Evolutionary conservation across 2,888 invertebrate genomes (phyloP), one percentile per base, ranked within the genome.

Genomic region (Cantharis lateralis): DNA sequence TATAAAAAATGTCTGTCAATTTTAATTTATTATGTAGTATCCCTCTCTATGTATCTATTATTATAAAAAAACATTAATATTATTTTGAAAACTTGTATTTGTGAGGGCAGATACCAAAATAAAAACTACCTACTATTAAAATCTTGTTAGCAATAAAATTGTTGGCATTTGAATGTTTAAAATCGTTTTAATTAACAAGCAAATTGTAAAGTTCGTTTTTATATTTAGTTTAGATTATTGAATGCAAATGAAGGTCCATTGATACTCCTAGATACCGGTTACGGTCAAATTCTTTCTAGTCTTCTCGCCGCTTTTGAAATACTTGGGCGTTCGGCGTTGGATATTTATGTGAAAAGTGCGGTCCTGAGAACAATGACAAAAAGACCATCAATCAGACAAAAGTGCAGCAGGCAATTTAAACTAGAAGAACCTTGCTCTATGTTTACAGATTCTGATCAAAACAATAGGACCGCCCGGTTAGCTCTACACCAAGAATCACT

Each of bases 371-470:
- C 81, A 80, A 81, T 83, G 83, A 83, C 84, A 82, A 84, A 83
- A 83, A 80, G 82, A 82, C 84, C 82, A 85, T 85, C 85, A 85
- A 85, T 85, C 85, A 85, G 84, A 77, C 80, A 80, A 79, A 82
- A 83, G 82, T 83, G 82, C 82, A 80, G 84, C 83, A 86, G 86
- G 86, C 85, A 86, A 86, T 86, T 86, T 86, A 86, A 86, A 85
- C 83, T 85, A 83, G 85, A 84, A 82, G 84, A 80, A 81, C 82
- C 83, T 82, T 82, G 82, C 81, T 81, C 82, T 81, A 81, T 86
- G 86, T 86, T 86, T 85, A 86, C 85, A 86, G 86, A 86, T 86
- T 85, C 84, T 84, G 85, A 86, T 86, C 86, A 85, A 85, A 86
- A 85, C 85, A 86, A 85, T 84, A 81, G 83, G 84, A 85, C 85